phyloP scores from a whole-genome alignment of 2,113 vertebrate genomes.

The Enhydra lutris region DNA sequence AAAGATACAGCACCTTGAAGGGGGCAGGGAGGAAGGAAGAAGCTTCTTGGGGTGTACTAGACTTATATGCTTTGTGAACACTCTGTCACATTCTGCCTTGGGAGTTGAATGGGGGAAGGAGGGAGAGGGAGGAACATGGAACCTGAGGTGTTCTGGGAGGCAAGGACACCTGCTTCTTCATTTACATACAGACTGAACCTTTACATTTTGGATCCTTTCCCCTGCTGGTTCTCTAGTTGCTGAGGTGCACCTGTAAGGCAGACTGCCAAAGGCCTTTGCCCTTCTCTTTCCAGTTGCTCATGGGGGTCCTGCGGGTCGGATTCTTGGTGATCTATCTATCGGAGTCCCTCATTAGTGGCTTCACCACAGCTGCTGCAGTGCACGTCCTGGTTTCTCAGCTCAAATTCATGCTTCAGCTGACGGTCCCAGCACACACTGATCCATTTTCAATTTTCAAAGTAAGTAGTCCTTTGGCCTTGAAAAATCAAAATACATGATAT shows the following conservation, averaged over 20 bases:
- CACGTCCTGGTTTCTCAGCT: conserved; percentile 96
- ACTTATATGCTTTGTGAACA: not conserved
- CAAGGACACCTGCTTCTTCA: not conserved
- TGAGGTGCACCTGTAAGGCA: not conserved
- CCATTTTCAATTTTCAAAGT: conserved; percentile 91
- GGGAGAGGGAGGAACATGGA: not conserved
- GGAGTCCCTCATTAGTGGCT: conserved; percentile 93
- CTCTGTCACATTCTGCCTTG: not conserved
- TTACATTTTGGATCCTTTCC: not conserved
- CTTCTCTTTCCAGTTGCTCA: conserved; percentile 84
- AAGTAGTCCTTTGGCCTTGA: conserved; percentile 75
- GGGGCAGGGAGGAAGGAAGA: not conserved
- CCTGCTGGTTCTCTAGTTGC: not conserved
- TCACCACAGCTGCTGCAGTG: conserved; percentile 94
- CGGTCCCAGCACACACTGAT: conserved; percentile 83
- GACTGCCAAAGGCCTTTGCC: not conserved
- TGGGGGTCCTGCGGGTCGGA: conserved; percentile 91
- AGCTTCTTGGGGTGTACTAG: not conserved
- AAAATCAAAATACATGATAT: not conserved
- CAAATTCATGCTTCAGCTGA: conserved; percentile 94
- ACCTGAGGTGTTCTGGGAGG: not conserved
- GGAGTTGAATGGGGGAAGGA: too few species aligned
- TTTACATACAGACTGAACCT: not conserved
- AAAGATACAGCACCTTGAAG: not conserved
- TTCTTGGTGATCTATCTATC: conserved; percentile 97